Evolutionary conservation across 2,113 vertebrate species (phyloP), one percentile per base, ranked within the genome.

Genomic region (Benitochromis conjunctus): DNA sequence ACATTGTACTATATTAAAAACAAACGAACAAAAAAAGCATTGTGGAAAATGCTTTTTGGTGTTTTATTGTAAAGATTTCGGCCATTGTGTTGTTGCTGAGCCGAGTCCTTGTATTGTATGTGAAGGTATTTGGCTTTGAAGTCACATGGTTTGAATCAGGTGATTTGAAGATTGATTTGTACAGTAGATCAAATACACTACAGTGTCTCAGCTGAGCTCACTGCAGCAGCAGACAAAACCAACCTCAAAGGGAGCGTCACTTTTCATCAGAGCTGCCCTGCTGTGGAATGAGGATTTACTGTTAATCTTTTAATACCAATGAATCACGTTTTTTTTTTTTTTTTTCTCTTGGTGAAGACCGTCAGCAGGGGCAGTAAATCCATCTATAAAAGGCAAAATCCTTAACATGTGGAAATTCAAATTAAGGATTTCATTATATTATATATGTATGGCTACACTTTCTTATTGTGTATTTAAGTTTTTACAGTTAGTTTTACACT

Each of bases 231-330:
- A 86, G 85, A 89, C 85, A 88, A 87, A 93, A 89, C 87, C 83
- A 58, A 84, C 92, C 91, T 94, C 91, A 95, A 95, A 95, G 90
- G 76, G 54, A 89, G 92, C 89, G 88, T 94, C 92, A 92, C 92
- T 93, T 93, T 93, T 89, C 85, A 94, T 95, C 86, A 91, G 81
- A 57, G 82, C 54, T 57, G 64, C 83, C 21, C 31, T 64, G 71
- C 66, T 81, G 19, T 81, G 83, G 77, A 92, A 88, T 69, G 60
- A 81, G 93, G 95, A 92, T 95, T 95, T 95, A 90, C 79, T 89
- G 82, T 91, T 95, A 95, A 95, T 94, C 95, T 94, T 90, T 94
- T 95, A 94, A 95, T 94, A 89, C 94, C 85, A 88, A 84, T 79
- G 31, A 82, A 87, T 84, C 81, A 77, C 36, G 3, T 1, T 18